Conservation (phyloP, 2,888 invertebrate genomes). For the Euplagia quadripunctaria region DNA sequence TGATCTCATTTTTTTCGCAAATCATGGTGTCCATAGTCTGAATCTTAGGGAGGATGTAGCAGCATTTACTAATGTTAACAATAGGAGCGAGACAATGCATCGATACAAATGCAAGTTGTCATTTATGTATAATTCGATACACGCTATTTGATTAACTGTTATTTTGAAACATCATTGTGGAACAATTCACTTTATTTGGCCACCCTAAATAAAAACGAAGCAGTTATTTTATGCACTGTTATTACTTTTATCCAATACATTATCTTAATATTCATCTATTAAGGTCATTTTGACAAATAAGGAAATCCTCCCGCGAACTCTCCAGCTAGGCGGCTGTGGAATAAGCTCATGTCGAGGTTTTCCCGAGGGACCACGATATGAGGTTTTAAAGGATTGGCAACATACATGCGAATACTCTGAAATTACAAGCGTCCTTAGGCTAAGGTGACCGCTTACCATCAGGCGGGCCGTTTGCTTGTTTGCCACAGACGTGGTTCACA, state of each 20-base stretch:
- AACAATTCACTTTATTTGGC: neutral
- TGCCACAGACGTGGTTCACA: no score
- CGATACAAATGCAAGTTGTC: conserved; percentile 20
- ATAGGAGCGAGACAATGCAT: conserved; percentile 31
- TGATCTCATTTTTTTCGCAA: neutral
- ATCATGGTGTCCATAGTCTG: conserved; percentile 29
- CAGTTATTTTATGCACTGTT: no score
- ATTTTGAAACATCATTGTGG: conserved; percentile 4
- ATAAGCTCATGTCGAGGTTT: no score
- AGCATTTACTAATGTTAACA: conserved; percentile 45
- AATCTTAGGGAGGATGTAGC: conserved; percentile 39
- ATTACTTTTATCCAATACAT: neutral
- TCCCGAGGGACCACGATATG: no score
- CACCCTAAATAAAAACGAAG: neutral
- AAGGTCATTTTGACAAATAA: no score
- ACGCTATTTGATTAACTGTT: conserved; percentile 20
- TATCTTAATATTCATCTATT: neutral
- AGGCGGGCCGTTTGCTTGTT: no score
- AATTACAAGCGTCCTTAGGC: no score
- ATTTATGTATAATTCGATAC: conserved; percentile 18
- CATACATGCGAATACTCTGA: no score
- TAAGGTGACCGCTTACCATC: no score
- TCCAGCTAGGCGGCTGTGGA: no score
- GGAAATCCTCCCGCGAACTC: no score
- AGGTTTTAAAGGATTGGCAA: no score